These are phyloP conservation scores for Urocitellus parryii DNA, from an alignment of 2,113 vertebrate genomes.

Conservation along the genomic window DNA sequence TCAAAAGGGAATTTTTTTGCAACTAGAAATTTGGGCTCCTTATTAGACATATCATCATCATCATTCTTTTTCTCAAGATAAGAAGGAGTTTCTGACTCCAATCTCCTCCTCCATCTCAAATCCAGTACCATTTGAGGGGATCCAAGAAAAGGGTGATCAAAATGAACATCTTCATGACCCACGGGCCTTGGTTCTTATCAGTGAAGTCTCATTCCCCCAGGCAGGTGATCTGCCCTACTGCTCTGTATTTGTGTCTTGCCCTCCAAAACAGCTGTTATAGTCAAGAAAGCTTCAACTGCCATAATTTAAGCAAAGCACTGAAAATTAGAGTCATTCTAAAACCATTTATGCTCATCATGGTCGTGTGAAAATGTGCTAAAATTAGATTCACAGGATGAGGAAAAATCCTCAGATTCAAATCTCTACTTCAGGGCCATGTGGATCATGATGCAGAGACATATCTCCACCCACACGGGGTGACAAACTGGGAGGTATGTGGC, in stretches of 20 bases:
- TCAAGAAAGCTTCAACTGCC: background rate
- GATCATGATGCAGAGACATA: background rate
- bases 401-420: background rate
- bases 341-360: background rate
- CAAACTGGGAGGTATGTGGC: background rate
- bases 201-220: background rate
- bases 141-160: background rate
- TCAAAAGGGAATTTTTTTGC: background rate
- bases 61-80: conserved; percentile 23
- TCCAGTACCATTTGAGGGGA: background rate
- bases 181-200: background rate
- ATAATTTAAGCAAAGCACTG: background rate
- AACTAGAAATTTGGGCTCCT: background rate
- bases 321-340: background rate
- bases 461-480: background rate
- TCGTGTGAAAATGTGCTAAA: background rate
- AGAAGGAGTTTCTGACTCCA: background rate
- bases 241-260: background rate
- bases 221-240: background rate
- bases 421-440: background rate
- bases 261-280: background rate
- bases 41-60: background rate
- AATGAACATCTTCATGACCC: background rate
- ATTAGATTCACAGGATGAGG: background rate
- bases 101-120: background rate